Evolutionary conservation across 64 coral and sea anemone species (phyloP).

Genomic region (Anthopleura sola): DNA sequence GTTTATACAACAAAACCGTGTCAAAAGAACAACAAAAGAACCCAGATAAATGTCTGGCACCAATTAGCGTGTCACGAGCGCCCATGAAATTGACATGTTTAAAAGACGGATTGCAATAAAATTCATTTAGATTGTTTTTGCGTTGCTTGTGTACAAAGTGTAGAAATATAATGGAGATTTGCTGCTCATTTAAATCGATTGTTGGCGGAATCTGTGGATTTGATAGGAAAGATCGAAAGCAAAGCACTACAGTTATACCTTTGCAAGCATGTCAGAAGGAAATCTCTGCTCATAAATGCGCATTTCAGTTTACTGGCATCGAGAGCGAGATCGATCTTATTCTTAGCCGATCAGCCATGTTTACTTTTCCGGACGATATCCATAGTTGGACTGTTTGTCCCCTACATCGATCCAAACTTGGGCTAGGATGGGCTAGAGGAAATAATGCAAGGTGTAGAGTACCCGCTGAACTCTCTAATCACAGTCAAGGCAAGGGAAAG

Average conservation of each 20-base stretch:
- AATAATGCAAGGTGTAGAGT: slow-evolving; percentile 18
- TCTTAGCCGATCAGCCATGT: slow-evolving; percentile 16
- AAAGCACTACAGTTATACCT: neutral
- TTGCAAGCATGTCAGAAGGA: neutral
- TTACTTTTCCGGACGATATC: slow-evolving; percentile 3
- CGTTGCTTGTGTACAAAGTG: neutral
- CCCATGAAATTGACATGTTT: no score
- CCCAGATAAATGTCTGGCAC: no score
- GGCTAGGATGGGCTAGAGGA: slow-evolving; percentile 3
- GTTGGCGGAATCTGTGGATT: slow-evolving; percentile 7
- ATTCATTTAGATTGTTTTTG: neutral
- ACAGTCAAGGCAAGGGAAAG: neutral
- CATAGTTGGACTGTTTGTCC: slow-evolving; percentile 10
- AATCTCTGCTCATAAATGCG: neutral
- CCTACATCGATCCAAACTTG: slow-evolving; percentile 18
- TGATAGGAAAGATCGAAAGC: slow-evolving; percentile 7
- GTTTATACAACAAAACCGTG: no score
- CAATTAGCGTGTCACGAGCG: no score
- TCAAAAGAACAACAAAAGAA: no score
- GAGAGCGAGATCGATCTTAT: slow-evolving; percentile 3
- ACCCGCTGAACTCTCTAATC: neutral
- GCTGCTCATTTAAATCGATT: slow-evolving; percentile 14
- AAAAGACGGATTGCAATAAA: no score
- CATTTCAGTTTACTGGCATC: neutral
- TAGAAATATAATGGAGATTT: slow-evolving; percentile 22